phyloP scores from a whole-genome alignment of 2,797 vertebrate genomes.

The Sebastes variabilis region DNA sequence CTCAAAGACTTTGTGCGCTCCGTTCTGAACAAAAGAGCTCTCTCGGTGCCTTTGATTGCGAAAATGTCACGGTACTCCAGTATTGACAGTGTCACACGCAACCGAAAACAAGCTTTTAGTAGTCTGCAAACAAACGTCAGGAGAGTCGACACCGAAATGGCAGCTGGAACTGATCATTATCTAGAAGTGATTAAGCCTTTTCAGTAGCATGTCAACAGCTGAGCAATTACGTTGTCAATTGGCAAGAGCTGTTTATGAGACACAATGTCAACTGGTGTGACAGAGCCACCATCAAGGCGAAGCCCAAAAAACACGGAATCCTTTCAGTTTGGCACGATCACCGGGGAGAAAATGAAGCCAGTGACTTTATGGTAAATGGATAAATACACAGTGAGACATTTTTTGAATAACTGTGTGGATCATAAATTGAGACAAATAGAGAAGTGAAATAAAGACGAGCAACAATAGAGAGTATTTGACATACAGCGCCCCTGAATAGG shows the following conservation, averaged over 20 bases:
- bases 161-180: slow-evolving; percentile 73
- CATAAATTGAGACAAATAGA: slow-evolving; percentile 4
- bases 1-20: slow-evolving; percentile 14
- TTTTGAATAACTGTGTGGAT: neutral
- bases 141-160: slow-evolving; percentile 58
- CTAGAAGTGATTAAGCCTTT: slow-evolving; percentile 70
- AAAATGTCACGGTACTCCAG: slow-evolving; percentile 27
- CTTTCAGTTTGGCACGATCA: slow-evolving; percentile 21
- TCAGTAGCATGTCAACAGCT: slow-evolving; percentile 56
- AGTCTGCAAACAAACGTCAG: slow-evolving; percentile 54
- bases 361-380: slow-evolving; percentile 29
- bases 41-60: slow-evolving; percentile 33
- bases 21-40: slow-evolving; percentile 31
- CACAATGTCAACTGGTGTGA: slow-evolving; percentile 39
- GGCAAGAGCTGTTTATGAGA: slow-evolving; percentile 61
- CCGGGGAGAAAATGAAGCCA: neutral
- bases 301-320: slow-evolving; percentile 11
- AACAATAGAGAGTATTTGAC: neutral
- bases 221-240: slow-evolving; percentile 75
- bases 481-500: too few relatives aligned
- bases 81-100: slow-evolving; percentile 20
- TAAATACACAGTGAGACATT: slow-evolving; percentile 9
- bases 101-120: slow-evolving; percentile 59
- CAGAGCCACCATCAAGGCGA: slow-evolving; percentile 7
- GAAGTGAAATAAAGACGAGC: neutral